Conservation (phyloP, 2,113 vertebrate species). For the Elgaria multicarinata region DNA sequence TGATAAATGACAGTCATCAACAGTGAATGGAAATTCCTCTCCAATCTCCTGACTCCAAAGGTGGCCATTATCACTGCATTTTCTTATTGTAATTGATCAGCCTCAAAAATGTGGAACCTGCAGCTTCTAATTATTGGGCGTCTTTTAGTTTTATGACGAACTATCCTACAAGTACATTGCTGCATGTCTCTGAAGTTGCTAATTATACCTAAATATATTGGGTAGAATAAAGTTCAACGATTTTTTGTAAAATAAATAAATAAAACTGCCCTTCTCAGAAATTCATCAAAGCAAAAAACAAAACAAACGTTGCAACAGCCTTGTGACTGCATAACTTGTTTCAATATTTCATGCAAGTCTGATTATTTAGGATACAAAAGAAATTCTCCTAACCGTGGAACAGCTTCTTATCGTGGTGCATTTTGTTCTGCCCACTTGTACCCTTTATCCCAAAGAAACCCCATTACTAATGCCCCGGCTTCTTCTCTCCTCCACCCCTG, state of each 20-base stretch:
- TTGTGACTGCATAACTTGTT: neutral
- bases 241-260: conserved; percentile 13
- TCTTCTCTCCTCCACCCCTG: neutral
- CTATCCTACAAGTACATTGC: conserved; percentile 16
- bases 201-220: conserved; percentile 19
- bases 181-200: conserved; percentile 2
- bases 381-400: neutral
- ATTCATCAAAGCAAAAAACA: neutral
- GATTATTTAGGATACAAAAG: neutral
- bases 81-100: conserved; percentile 53
- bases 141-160: conserved; percentile 38
- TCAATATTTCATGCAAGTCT: neutral
- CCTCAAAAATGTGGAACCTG: neutral
- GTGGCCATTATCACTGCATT: conserved; percentile 40
- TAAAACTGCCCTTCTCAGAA: conserved; percentile 40
- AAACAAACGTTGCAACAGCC: neutral
- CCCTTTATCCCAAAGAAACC: neutral
- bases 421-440: neutral
- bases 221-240: neutral
- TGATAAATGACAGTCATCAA: conserved; percentile 62
- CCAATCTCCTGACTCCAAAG: conserved; percentile 37
- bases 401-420: neutral
- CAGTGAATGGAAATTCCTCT: conserved; percentile 50
- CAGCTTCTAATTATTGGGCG: conserved; percentile 11
- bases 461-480: neutral